Evolutionary conservation across 2,113 vertebrate species (phyloP), one percentile per base, ranked within the genome.

Genomic region (Pollimyrus isidori): DNA sequence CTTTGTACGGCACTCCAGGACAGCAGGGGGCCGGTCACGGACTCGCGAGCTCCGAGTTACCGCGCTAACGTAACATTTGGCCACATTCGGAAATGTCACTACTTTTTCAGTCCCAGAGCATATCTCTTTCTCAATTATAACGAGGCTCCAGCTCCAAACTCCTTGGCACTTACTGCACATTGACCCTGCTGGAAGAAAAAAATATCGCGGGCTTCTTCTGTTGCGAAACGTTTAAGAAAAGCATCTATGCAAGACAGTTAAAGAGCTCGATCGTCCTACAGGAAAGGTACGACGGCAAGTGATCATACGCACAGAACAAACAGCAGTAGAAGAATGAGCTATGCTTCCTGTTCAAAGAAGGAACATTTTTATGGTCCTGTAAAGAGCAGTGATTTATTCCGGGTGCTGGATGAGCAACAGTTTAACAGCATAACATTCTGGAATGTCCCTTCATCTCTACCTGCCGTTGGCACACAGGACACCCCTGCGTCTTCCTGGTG

Each of bases 401-500:
- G 4, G 26, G 52, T 87, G 39, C 15, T 49, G 35, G 17, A 23
- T 21, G 23, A 23, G 52, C 53, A 23, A 42, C 15, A 76, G 50
- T 2, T n/a, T n/a, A 26, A 65, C n/a, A n/a, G 11, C 58, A 11
- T 9, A 65, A 65, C 62, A 65, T 65, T 65, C n/a, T 26, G 58
- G 7, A 62, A 62, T 2, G 23, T 42, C 11, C 87, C 35, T 11
- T 30, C 80, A n/a, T 45, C 48, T 86, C 30, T 95, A 99, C 98
- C 98, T 95, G 95, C 95, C 0, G 97, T 94, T 53, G 97, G 96
- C 23, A 89, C 96, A 87, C 98, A 99, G 91, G 98, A 97, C 80
- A 99, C 98, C 0, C 97, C 98, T 19, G 98, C 98, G 62, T 99
- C 98, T 93, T 99, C 98, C n/a, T 93, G 96, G 92, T 99, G 98